These are phyloP conservation scores for Pseudonaja textilis DNA, from an alignment of 2,113 vertebrate genomes.

Conservation along the genomic window DNA sequence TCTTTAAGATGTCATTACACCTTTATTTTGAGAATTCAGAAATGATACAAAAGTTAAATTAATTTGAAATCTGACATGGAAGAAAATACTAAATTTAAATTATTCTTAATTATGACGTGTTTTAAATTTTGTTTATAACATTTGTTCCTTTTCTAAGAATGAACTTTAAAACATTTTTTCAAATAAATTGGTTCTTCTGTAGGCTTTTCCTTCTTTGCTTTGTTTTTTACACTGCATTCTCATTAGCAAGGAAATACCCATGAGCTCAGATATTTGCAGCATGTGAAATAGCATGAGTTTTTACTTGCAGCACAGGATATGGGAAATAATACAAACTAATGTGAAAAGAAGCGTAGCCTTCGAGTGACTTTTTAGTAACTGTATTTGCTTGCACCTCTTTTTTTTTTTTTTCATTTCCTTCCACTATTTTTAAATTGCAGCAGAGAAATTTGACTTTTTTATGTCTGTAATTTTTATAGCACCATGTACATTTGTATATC, in stretches of 20 bases:
- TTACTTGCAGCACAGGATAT: not conserved
- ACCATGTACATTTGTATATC: not conserved
- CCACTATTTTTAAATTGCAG: not conserved
- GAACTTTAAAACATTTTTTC: not conserved
- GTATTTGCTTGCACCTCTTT: not conserved
- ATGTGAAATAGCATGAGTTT: not conserved
- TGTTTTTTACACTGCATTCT: not conserved
- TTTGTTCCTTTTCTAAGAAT: constrained; percentile 3
- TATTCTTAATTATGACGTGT: not conserved
- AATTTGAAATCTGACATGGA: not conserved
- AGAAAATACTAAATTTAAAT: not conserved
- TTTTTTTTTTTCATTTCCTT: not conserved
- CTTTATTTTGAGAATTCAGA: not conserved
- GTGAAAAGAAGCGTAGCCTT: not conserved
- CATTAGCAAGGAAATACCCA: not conserved
- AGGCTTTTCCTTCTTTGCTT: not conserved
- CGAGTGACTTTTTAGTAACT: not conserved
- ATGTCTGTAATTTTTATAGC: not conserved
- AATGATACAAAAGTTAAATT: not conserved
- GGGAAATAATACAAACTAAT: not conserved
- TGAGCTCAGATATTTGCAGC: not conserved
- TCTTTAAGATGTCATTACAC: not conserved
- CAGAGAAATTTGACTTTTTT: not conserved
- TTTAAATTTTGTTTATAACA: not conserved
- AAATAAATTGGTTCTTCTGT: not conserved